Evolutionary conservation across 2,888 invertebrate species (phyloP).

Genomic region (Epistrophe grossulariae): DNA sequence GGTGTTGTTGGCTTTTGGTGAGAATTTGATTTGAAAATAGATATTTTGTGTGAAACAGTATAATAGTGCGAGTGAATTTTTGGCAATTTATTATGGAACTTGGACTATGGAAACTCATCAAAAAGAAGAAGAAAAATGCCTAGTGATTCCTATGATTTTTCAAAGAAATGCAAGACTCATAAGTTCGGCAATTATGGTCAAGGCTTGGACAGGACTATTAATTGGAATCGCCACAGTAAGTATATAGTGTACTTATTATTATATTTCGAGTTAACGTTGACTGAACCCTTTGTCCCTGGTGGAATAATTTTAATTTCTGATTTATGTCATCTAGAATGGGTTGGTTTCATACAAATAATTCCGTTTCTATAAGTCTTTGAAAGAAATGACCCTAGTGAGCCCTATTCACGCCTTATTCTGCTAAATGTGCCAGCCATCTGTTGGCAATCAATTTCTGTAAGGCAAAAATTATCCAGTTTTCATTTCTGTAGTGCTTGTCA

Average conservation of each 20-base stretch:
- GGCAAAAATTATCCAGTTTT: no score
- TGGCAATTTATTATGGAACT: slow-evolving; percentile 48
- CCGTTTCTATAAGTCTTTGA: no score
- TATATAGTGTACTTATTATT: neutral
- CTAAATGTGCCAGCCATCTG: no score
- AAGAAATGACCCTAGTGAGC: no score
- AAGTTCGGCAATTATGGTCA: slow-evolving; percentile 78
- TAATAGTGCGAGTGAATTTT: slow-evolving; percentile 75
- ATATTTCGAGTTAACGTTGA: no score
- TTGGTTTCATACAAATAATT: no score
- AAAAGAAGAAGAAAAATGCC: slow-evolving; percentile 77
- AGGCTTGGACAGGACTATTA: slow-evolving; percentile 76
- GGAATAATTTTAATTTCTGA: no score
- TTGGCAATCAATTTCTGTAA: no score
- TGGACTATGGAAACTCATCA: slow-evolving; percentile 19
- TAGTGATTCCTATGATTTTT: slow-evolving; percentile 77
- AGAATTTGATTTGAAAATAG: neutral
- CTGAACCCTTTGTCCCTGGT: no score
- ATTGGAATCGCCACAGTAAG: slow-evolving; percentile 66
- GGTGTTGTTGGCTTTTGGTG: neutral
- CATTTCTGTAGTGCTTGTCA: no score
- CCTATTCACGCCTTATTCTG: no score
- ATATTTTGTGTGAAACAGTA: slow-evolving; percentile 61
- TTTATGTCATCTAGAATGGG: no score
- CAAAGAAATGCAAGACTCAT: slow-evolving; percentile 78